Evolutionary conservation across 2,113 vertebrate species (phyloP), one percentile per base, ranked within the genome.

Genomic region (Scolopax mira): DNA sequence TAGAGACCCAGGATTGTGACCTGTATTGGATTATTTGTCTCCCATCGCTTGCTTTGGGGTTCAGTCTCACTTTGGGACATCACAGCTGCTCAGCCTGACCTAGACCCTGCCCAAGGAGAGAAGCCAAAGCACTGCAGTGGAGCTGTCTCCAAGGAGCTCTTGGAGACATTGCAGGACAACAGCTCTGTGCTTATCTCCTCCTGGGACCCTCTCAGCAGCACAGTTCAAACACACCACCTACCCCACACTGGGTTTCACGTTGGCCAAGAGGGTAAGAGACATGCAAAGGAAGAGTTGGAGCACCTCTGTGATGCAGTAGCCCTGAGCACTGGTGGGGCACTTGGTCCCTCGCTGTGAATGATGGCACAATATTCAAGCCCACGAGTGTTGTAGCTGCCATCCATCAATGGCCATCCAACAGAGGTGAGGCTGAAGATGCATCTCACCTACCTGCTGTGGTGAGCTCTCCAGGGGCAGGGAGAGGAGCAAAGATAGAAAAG

Each of bases 31-130:
- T 25, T n/a, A 1, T 25, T 51, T 39, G 48, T 54, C 66, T 49
- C 52, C 18, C 28, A 10, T 27, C 9, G 37, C 78, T 69, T 60
- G 19, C 37, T 52, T 11, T 27, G 48, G 31, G 31, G 18, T 44
- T 52, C 61, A 7, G 35, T 18, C 35, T 66, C 30, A 11, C 33
- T 31, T 19, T 21, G 79, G 54, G 54, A 39, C 0, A 0, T 31
- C 48, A 18, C 57, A 19, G 44, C 64, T 23, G 55, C 64, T 69
- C 46, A 57, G 35, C 31, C 46, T 27, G 22, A 18, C 27, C 30
- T 18, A 23, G 35, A 57, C 28, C 41, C 15, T 88, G 30, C 31
- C 51, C 35, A 9, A 41, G 57, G 62, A n/a, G 33, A 51, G 41
- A 85, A 19, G 61, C 31, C 62, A 21, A 37, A 60, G 64, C 62